phyloP scores from a whole-genome alignment of 53 echinoderm and acorn worm genomes.

The Echinometra lucunter region DNA sequence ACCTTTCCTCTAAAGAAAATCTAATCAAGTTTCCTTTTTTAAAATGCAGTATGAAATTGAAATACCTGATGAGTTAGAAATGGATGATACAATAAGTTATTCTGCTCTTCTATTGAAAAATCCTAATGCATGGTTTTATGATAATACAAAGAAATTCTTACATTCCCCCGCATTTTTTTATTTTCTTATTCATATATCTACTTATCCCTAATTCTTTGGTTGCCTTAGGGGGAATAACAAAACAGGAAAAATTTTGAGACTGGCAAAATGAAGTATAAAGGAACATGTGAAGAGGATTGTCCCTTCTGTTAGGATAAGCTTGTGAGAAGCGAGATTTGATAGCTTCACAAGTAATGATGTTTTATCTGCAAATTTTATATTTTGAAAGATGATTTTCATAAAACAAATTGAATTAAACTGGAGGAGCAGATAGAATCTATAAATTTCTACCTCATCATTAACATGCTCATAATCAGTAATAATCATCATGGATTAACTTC shows the following conservation, averaged over 20 bases:
- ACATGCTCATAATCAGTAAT: background rate
- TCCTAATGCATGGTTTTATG: background rate
- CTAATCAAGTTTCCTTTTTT: background rate
- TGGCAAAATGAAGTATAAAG: no score
- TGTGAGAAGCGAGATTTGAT: background rate
- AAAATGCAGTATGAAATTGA: background rate
- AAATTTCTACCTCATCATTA: conserved; percentile 28
- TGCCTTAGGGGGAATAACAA: background rate
- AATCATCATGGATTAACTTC: background rate
- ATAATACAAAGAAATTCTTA: background rate
- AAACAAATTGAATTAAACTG: background rate
- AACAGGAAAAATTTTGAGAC: background rate
- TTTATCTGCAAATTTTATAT: background rate
- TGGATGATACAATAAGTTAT: background rate
- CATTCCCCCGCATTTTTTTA: background rate
- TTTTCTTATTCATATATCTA: background rate
- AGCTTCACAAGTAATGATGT: background rate
- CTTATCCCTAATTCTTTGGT: background rate
- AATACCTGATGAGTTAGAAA: conserved; percentile 15
- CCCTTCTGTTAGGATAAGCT: background rate
- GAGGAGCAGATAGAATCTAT: background rate
- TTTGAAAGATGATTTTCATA: background rate
- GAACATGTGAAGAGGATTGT: background rate
- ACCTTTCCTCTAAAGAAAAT: background rate
- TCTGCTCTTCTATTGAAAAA: background rate